Base-by-base conservation (phyloP, 2,888 invertebrate species). In the Synanthedon vespiformis region DNA sequence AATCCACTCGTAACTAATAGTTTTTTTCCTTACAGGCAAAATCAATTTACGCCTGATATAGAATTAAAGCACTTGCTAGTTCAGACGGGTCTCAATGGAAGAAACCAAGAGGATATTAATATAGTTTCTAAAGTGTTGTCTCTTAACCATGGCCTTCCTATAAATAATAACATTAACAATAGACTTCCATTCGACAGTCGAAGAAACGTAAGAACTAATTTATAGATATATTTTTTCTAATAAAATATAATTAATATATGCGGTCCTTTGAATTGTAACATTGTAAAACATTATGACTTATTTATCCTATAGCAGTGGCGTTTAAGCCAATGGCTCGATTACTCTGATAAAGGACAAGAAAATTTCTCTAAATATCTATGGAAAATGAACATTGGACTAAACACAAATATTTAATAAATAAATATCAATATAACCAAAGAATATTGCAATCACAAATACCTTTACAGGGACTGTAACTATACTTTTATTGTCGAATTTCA, bases 91-190 rank as follows among this genome's bases (percentile, higher is more conserved):
- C 86, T 93, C 47, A 90, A 90, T 48, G 84, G 83, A 48, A 88
- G 90, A 60, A 83, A 82, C 57, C 90, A 90, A 54, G 94, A 94
- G 70, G 94, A 95, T 76, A 82, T 95, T 51, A 94, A 93, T 70
- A 93, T 95, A 64, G 93, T 95, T 40, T 92, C 93, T 49, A 94
- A 94, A 82, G 93, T 95, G 55, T 79, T 95, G 64, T 93, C 94
- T 8, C 79, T 94, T 53, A 94, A 95, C 75, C 94, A 94, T 65
- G 92, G 92, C 50, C 85, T 92, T n/a, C 68, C 89, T 6, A 65
- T 89, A 1, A 80, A 81, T 57, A 79, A 78, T 54, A 74, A 77
- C 53, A 68, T 87, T 18, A 79, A 78, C 13, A 83, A 86, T 56
- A 77, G 82, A 60, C 63, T 83, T 57, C 72, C 77, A 40, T 88